These are phyloP conservation scores for Amphiprion clarkii DNA, from an alignment of 2,797 vertebrate genomes.

Conservation along the genomic window DNA sequence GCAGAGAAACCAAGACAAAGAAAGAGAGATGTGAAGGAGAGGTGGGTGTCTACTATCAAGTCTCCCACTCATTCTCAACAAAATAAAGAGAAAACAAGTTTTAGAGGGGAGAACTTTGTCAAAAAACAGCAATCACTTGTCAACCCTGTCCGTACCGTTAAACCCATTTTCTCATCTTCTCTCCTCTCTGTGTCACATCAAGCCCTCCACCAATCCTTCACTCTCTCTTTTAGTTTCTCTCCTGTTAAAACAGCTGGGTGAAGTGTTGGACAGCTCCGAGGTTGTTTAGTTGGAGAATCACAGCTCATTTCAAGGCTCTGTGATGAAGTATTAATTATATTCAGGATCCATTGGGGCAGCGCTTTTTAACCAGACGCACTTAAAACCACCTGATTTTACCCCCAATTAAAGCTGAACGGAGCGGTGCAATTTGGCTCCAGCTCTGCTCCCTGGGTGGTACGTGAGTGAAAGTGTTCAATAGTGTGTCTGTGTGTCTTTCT, in stretches of 20 bases:
- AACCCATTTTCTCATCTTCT: not conserved
- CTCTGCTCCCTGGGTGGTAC: constrained; percentile 49
- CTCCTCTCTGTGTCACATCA: not conserved
- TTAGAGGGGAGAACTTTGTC: not conserved
- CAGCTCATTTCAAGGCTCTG: constrained; percentile 68
- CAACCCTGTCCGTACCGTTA: not conserved
- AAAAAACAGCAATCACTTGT: constrained; percentile 10
- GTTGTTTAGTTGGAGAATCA: constrained; percentile 49
- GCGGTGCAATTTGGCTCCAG: constrained; percentile 54
- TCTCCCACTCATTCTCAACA: constrained; percentile 10
- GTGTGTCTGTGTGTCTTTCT: constrained; percentile 22
- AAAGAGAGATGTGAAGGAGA: constrained; percentile 39
- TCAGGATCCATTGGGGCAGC: constrained; percentile 58
- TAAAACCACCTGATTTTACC: constrained; percentile 72
- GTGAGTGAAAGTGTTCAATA: constrained; percentile 24
- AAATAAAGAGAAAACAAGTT: constrained; percentile 44
- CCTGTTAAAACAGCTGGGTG: constrained; percentile 14
- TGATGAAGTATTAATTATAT: constrained; percentile 78
- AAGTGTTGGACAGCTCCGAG: constrained; percentile 40
- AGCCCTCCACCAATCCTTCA: not conserved
- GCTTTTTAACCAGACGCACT: constrained; percentile 66
- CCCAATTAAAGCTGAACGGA: constrained; percentile 74
- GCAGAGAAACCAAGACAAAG: constrained; percentile 27
- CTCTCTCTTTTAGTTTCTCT: not conserved
- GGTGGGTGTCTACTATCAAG: constrained; percentile 37